Percentiles rank a stretch among this genome's conserved stretches.
Conservation (phyloP, 2,888 invertebrate species). For the Stenurella melanura region DNA sequence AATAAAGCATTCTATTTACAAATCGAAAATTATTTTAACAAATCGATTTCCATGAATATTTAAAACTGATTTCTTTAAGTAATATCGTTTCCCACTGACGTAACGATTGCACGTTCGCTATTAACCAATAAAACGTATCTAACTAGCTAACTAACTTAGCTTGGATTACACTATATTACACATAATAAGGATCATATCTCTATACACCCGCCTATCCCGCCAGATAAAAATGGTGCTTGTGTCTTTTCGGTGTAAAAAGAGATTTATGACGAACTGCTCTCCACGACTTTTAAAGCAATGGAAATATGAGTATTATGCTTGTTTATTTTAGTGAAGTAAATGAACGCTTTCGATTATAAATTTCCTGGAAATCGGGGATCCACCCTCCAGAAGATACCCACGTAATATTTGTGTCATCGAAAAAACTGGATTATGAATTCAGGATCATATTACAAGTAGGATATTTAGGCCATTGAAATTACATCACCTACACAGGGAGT, state of each 20-base stretch:
- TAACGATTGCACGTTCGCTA: background rate
- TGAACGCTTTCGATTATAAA: background rate
- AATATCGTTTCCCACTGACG: too few species aligned
- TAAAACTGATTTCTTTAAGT: too few species aligned
- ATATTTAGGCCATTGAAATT: too few species aligned
- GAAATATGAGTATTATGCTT: constrained; percentile 2
- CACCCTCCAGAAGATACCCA: background rate
- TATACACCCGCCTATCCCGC: background rate
- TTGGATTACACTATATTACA: background rate
- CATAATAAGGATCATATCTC: background rate
- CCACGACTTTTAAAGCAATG: background rate
- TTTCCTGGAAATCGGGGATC: background rate
- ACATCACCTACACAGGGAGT: too few species aligned
- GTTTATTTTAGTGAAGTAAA: background rate
- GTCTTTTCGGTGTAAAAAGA: background rate
- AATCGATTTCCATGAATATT: too few species aligned
- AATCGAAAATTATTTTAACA: too few species aligned
- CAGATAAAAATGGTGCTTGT: background rate
- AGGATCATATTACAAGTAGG: too few species aligned
- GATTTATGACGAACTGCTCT: background rate
- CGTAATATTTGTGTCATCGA: background rate
- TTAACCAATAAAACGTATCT: background rate
- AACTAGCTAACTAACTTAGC: background rate
- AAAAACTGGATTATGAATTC: too few species aligned
- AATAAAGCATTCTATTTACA: too few species aligned